These are phyloP conservation scores for Nemotelus nigrinus DNA, from an alignment of 2,888 invertebrate species.

Conservation along the genomic window DNA sequence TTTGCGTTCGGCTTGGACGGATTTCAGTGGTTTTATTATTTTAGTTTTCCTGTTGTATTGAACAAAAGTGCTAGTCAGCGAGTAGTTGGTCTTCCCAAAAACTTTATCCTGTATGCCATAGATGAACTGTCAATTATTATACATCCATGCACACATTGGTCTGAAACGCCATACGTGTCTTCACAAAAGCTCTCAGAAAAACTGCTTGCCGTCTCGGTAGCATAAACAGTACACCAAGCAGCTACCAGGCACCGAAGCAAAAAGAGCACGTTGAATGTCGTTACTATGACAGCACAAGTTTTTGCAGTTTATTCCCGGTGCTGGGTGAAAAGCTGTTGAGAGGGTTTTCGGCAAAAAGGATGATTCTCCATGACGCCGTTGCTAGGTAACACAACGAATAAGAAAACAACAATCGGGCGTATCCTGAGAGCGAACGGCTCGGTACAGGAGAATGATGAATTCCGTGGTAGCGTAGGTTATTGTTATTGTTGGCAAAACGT, in stretches of 20 bases:
- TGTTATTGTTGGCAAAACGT: constrained; percentile 24
- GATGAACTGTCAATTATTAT: constrained; percentile 26
- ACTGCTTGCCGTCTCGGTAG: not conserved
- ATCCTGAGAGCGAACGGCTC: constrained; percentile 28
- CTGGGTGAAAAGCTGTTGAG: not conserved
- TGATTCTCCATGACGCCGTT: constrained; percentile 36
- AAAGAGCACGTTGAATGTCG: constrained; percentile 35
- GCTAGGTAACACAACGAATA: constrained; percentile 41
- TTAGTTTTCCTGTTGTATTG: constrained; percentile 3
- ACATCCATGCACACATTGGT: constrained; percentile 21
- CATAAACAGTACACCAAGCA: not conserved
- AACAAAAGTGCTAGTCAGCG: not conserved
- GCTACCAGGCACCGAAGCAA: not conserved
- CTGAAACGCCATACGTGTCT: constrained; percentile 17
- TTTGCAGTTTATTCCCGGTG: constrained; percentile 28
- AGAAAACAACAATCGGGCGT: constrained; percentile 44
- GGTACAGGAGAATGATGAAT: constrained; percentile 1
- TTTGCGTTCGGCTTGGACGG: constrained; percentile 21
- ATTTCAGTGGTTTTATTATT: constrained; percentile 3
- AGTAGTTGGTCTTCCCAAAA: not conserved
- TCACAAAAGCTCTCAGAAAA: constrained; percentile 22
- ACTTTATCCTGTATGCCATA: not conserved
- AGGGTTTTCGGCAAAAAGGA: constrained; percentile 8
- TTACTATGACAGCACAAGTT: constrained; percentile 27
- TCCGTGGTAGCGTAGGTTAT: constrained; percentile 18